Evolutionary conservation across 2,797 vertebrate genomes (phyloP), one percentile per base, ranked within the genome.

Genomic region (Typhlichthys eigenmanni): DNA sequence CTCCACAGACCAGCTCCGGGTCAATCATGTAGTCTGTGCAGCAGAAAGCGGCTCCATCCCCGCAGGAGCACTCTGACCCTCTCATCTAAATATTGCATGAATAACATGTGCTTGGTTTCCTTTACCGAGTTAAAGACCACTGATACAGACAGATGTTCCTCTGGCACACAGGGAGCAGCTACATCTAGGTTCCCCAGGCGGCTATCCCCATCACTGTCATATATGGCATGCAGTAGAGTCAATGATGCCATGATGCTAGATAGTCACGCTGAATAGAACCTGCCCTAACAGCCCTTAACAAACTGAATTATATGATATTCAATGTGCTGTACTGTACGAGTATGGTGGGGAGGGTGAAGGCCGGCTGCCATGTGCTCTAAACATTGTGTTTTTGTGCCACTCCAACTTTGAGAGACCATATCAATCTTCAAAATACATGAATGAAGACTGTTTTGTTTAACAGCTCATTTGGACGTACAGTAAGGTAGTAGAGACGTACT

Each of bases 1-100:
- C 73, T 81, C 77, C 60, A 58, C 61, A 68, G 72, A 73, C 65
- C 62, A 66, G 81, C 68, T 70, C 56, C 66, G 19, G 75, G 80
- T 84, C 82, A 85, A 79, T 86, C 86, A 80, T 50, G 51, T 66
- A 59, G 65, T 60, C 79, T 68, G 64, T 10, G 60, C 73, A 62
- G 58, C 78, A 79, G 72, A 86, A 79, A 69, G 66, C 13, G 47
- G 47, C 58, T 74, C 71, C 78, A 62, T 84, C 77, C 89, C 85
- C 85, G 83, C 68, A 79, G 83, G 85, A 86, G 80, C 76, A 76
- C 83, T 85, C 73, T 77, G 82, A 86, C 86, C 85, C 83, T 78
- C 81, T 86, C 89, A 87, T 90, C 85, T 90, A 82, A 91, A 92
- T 91, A 87, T 89, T 89, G 85, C 83, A 92, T 91, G 88, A 86